These are phyloP conservation scores for Vespertilio murinus DNA, from an alignment of 2,797 vertebrate genomes.

Conservation along the genomic window DNA sequence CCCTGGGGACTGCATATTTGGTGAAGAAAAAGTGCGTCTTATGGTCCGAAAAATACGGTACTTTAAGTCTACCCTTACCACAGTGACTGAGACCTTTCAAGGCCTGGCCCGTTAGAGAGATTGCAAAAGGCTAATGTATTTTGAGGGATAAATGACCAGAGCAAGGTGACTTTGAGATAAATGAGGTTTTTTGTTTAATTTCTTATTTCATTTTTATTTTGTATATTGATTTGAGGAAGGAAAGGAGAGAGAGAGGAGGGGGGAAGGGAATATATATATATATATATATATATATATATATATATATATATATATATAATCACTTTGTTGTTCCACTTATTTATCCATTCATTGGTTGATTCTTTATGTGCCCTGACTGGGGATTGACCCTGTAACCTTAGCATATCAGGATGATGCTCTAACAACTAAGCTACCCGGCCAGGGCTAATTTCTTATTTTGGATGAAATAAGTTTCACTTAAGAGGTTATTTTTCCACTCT, in stretches of 20 bases:
- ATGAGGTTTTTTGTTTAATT: background rate
- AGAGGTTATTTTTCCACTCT: background rate
- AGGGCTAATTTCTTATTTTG: constrained; percentile 10
- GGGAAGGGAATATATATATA: no score
- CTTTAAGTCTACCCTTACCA: background rate
- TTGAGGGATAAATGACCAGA: background rate
- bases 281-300: no score
- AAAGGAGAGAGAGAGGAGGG: no score
- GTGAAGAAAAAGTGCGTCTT: no score
- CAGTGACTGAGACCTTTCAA: background rate
- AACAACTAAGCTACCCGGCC: background rate
- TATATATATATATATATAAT: no score
- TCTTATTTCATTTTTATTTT: background rate
- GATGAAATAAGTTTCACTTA: background rate
- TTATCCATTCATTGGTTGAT: background rate
- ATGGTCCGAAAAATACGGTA: no score
- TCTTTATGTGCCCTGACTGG: background rate
- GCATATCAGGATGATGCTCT: background rate
- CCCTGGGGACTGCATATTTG: no score
- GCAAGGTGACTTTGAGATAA: background rate
- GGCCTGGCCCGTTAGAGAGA: background rate
- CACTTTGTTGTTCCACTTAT: background rate
- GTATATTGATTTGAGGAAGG: background rate
- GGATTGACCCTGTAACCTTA: background rate
- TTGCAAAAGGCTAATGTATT: background rate